A percentile compares a stretch with the other conserved stretches of the same genome.
Evolutionary conservation across 2,888 invertebrate genomes (phyloP).

Genomic region (Caenorhabditis sp.): DNA sequence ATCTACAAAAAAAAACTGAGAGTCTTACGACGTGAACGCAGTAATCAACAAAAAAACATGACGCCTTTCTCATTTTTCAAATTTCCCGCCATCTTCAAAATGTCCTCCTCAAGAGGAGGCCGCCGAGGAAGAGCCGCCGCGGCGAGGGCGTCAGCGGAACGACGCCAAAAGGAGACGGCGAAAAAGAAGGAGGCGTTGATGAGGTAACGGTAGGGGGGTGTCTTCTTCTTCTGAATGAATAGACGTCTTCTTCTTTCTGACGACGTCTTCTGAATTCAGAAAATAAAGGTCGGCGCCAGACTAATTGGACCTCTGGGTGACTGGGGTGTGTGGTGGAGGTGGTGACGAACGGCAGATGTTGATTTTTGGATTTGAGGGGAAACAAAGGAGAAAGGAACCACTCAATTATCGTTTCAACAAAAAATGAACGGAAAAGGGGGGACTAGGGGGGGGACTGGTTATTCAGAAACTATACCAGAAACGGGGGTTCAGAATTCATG

Average conservation of each 20-base stretch:
- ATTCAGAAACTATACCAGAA: background rate
- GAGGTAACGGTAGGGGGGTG: constrained; percentile 8
- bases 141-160: background rate
- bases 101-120: background rate
- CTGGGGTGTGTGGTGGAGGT: no score
- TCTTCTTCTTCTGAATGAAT: no score
- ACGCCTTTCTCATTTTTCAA: background rate
- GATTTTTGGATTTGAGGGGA: background rate
- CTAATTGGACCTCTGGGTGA: constrained; percentile 33
- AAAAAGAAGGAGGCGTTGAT: constrained; percentile 24
- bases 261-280: background rate
- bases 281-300: constrained; percentile 38
- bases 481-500: background rate
- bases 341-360: constrained; percentile 35
- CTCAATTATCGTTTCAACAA: constrained; percentile 50
- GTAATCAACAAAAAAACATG: no score
- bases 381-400: background rate
- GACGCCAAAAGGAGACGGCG: constrained; percentile 1
- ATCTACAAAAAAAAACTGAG: no score
- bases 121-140: background rate
- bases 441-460: background rate
- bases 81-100: background rate
- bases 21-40: no score
- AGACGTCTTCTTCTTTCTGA: background rate
- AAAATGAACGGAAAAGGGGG: background rate